Percentiles rank a stretch among this genome's conserved stretches.
These are phyloP conservation scores for Hypsibius dujardini DNA, from an alignment of 1,140 invertebrate species.

Conservation along the genomic window DNA sequence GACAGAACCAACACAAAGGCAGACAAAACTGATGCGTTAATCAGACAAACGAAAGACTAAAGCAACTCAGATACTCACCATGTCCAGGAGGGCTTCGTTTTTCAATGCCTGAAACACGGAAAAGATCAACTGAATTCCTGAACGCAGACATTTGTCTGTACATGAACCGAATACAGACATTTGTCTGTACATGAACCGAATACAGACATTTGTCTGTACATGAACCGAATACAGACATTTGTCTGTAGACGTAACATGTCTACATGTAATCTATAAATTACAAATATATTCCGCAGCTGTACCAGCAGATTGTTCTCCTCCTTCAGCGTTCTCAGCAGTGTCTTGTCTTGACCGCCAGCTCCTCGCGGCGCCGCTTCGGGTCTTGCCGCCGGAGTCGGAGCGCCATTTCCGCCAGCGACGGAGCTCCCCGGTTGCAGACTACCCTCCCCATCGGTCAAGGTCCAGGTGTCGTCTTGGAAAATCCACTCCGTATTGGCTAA, in stretches of 20 bases:
- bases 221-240: no score
- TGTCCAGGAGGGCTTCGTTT: conserved; percentile 7
- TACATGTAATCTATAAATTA: not conserved
- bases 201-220: no score
- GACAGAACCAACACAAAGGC: no score
- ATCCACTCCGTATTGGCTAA: not conserved
- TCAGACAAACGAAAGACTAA: no score
- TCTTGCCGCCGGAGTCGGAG: not conserved
- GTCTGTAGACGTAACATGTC: no score
- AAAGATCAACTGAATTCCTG: not conserved
- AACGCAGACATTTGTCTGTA: no score
- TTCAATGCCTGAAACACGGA: not conserved
- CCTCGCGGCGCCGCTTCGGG: not conserved
- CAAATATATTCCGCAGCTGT: not conserved
- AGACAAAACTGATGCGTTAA: no score
- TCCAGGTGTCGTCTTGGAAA: not conserved
- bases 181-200: no score
- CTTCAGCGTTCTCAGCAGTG: not conserved
- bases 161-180: no score
- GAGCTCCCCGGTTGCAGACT: no score
- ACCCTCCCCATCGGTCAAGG: no score
- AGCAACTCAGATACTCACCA: not conserved
- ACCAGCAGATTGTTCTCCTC: conserved; percentile 2
- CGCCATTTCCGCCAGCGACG: not conserved
- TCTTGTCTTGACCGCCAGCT: not conserved